Evolutionary conservation across 2,797 vertebrate genomes (phyloP).

Genomic region (Tiaroga cobitis): DNA sequence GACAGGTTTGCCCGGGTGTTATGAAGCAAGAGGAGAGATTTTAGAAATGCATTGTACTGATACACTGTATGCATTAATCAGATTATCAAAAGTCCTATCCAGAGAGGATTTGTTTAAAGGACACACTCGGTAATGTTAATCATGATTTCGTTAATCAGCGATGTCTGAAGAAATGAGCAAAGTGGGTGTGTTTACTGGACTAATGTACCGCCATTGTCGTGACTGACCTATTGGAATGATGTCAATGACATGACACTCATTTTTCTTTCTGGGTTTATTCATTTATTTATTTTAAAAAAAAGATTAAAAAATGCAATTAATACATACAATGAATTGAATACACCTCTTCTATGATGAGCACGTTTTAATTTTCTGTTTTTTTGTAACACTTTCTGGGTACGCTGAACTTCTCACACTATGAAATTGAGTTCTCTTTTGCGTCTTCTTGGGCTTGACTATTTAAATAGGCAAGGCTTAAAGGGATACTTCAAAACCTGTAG

Average conservation of each 20-base stretch:
- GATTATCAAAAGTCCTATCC: background rate
- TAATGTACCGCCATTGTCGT: too few species aligned
- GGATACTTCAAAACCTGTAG: too few species aligned
- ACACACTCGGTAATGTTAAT: background rate
- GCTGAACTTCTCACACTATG: background rate
- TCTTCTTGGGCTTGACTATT: background rate
- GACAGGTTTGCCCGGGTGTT: background rate
- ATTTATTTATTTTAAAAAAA: background rate
- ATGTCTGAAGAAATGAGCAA: background rate
- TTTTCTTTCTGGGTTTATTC: background rate
- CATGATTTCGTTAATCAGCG: background rate
- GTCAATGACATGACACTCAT: background rate
- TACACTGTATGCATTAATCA: background rate
- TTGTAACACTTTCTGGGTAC: too few species aligned
- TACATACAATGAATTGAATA: background rate
- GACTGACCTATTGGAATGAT: too few species aligned
- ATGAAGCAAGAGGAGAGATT: background rate
- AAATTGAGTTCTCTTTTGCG: background rate
- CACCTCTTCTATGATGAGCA: too few species aligned
- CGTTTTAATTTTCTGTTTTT: too few species aligned
- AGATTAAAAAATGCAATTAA: background rate
- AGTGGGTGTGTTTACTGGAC: background rate
- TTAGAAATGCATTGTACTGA: background rate
- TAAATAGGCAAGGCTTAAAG: background rate
- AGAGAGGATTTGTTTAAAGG: conserved; percentile 1